These are phyloP conservation scores for Trachelus tabidus DNA, from an alignment of 2,888 invertebrate species.

Conservation along the genomic window DNA sequence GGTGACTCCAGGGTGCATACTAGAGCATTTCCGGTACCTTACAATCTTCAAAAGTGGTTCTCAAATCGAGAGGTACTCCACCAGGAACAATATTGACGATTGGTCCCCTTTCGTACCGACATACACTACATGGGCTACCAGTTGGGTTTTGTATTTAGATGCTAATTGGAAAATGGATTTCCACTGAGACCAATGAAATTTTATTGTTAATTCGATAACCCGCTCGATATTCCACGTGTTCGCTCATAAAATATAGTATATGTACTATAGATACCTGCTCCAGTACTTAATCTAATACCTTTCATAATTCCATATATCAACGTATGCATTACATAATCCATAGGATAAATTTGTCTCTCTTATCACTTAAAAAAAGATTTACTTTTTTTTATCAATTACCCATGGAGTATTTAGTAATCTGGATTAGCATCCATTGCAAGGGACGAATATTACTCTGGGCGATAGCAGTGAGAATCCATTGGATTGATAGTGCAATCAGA, in stretches of 20 bases:
- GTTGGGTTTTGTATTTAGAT: not conserved
- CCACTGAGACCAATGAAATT: not conserved
- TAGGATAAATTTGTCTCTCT: not conserved
- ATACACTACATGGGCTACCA: not conserved
- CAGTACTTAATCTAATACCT: not conserved
- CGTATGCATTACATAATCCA: too few species aligned
- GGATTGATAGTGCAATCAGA: not conserved
- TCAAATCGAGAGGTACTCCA: conserved; percentile 9
- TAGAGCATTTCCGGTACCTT: conserved; percentile 15
- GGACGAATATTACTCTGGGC: not conserved
- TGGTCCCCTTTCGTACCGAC: not conserved
- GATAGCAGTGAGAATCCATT: not conserved
- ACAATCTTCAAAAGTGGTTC: conserved; percentile 19
- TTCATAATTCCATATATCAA: too few species aligned
- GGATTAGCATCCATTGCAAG: not conserved
- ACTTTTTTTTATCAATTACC: not conserved
- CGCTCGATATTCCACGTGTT: not conserved
- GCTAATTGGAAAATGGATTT: not conserved
- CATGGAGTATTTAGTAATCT: not conserved
- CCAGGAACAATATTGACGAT: conserved; percentile 18
- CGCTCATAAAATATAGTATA: not conserved
- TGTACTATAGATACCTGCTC: not conserved
- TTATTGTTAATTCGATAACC: not conserved
- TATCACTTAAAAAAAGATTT: not conserved
- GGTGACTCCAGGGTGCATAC: conserved; percentile 14